A percentile compares a stretch with the other conserved stretches of the same genome.
Conservation (phyloP, 1,140 invertebrate genomes). For the Drosophila erecta region DNA sequence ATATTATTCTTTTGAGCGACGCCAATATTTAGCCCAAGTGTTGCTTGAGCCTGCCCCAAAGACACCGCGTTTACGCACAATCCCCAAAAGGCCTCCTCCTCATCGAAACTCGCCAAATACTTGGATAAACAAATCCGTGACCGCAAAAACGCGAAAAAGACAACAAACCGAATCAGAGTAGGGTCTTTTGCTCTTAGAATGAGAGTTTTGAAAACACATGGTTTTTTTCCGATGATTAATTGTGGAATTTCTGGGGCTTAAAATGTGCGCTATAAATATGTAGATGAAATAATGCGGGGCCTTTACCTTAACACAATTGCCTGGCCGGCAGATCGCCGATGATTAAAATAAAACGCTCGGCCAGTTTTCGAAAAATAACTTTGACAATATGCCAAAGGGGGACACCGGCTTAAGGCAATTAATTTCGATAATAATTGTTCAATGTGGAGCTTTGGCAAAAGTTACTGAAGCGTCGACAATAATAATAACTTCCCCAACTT, state of each 20-base stretch:
- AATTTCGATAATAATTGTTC: constrained; percentile 65
- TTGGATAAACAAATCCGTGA: constrained; percentile 49
- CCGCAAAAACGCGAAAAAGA: constrained; percentile 29
- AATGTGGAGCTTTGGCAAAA: constrained; percentile 62
- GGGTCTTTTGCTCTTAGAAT: constrained; percentile 24
- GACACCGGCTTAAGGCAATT: constrained; percentile 49
- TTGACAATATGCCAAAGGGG: constrained; percentile 35
- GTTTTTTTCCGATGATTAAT: constrained; percentile 42
- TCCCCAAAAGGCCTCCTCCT: constrained; percentile 21
- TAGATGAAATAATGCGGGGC: constrained; percentile 42
- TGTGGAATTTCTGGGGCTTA: constrained; percentile 37
- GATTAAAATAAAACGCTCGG: constrained; percentile 50
- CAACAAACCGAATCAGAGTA: constrained; percentile 42
- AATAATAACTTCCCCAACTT: constrained; percentile 67
- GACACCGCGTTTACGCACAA: constrained; percentile 57
- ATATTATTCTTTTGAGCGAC: constrained; percentile 55
- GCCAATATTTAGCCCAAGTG: constrained; percentile 54
- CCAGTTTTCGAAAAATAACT: constrained; percentile 48
- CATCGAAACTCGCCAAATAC: constrained; percentile 46
- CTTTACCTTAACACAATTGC: constrained; percentile 51
- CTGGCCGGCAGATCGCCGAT: constrained; percentile 18
- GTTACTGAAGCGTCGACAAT: constrained; percentile 61
- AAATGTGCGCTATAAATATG: constrained; percentile 25
- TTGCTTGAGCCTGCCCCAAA: constrained; percentile 52
- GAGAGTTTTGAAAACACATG: constrained; percentile 1